These are phyloP conservation scores for Cremastobaeus sp. DNA, from an alignment of 2,888 invertebrate genomes.

Conservation along the genomic window DNA sequence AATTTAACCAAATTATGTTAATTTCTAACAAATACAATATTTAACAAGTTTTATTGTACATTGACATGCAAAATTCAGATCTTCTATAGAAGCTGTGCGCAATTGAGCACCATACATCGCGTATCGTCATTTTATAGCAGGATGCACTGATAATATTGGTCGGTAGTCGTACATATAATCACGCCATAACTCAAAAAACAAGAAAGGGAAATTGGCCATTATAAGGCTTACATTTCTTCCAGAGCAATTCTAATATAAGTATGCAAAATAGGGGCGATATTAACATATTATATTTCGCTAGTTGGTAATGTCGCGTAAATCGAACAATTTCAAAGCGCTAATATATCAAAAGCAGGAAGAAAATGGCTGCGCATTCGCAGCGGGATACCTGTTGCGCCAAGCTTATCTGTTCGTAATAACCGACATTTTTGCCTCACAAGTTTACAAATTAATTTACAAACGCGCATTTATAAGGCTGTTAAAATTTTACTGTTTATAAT, in stretches of 20 bases:
- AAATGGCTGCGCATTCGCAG: constrained; percentile 27
- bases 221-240: constrained; percentile 65
- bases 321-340: constrained; percentile 13
- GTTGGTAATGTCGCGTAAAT: constrained; percentile 34
- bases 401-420: constrained; percentile 26
- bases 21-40: constrained; percentile 33
- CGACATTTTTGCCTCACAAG: constrained; percentile 5
- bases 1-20: constrained; percentile 14
- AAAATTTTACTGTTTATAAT: constrained; percentile 20
- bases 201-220: constrained; percentile 73
- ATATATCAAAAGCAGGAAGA: constrained; percentile 44
- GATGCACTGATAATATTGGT: constrained; percentile 70
- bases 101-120: constrained; percentile 18
- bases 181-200: constrained; percentile 72
- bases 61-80: constrained; percentile 29
- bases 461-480: constrained; percentile 21
- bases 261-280: constrained; percentile 25
- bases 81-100: constrained; percentile 6
- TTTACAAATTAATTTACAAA: constrained; percentile 33
- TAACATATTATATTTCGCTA: constrained; percentile 29
- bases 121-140: constrained; percentile 67
- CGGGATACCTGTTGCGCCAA: constrained; percentile 31
- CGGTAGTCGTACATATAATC: constrained; percentile 69
- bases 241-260: constrained; percentile 50
- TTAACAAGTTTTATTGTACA: constrained; percentile 22